These are phyloP conservation scores for Thaumatotibia leucotreta DNA, from an alignment of 1,140 invertebrate species.

Conservation along the genomic window DNA sequence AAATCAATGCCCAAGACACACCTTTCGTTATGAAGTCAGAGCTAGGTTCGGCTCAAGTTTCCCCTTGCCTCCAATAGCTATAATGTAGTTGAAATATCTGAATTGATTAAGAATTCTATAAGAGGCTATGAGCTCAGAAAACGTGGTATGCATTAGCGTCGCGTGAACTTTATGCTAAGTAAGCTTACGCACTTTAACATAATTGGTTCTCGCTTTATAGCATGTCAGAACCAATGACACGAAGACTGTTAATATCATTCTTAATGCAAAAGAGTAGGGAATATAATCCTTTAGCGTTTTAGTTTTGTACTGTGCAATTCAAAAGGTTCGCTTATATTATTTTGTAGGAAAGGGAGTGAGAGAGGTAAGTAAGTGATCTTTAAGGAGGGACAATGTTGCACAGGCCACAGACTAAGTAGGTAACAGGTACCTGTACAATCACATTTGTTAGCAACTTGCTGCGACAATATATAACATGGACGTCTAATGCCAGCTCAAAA, in stretches of 20 bases:
- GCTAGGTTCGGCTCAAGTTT: conserved; percentile 35
- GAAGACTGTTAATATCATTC: neutral
- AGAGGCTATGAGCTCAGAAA: conserved; percentile 67
- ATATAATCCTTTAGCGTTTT: neutral
- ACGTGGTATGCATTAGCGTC: conserved; percentile 70
- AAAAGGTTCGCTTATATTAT: neutral
- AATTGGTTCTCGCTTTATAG: neutral
- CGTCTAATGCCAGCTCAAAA: too few relatives aligned
- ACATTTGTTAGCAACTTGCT: too few relatives aligned
- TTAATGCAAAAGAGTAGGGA: neutral
- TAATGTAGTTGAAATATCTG: conserved; percentile 55
- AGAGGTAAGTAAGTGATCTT: neutral
- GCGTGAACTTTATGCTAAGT: conserved; percentile 70
- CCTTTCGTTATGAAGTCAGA: conserved; percentile 69
- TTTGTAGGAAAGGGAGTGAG: neutral
- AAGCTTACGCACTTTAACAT: conserved; percentile 29
- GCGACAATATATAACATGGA: too few relatives aligned
- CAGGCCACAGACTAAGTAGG: neutral
- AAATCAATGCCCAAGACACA: conserved; percentile 35
- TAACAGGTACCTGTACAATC: too few relatives aligned
- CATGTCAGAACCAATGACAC: neutral
- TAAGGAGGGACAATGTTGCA: neutral
- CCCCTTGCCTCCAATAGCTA: conserved; percentile 35
- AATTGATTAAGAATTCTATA: conserved; percentile 67
- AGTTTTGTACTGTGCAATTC: neutral